Evolutionary conservation across 2,113 vertebrate species (phyloP).

Genomic region (Cololabis saira): DNA sequence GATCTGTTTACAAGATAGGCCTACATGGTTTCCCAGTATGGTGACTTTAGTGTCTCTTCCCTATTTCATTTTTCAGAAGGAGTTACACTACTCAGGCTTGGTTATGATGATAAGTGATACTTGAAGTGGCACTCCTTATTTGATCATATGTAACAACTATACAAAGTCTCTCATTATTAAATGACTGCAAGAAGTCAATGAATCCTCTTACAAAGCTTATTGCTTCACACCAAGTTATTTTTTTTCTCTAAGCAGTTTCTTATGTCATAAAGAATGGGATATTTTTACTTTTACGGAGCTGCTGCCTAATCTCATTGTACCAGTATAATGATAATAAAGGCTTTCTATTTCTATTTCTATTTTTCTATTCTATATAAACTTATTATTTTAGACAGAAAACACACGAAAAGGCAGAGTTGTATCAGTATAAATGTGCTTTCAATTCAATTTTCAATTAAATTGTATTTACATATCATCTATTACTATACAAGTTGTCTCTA

Average conservation of each 20-base stretch:
- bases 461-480: too few species aligned
- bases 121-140: constrained; percentile 16
- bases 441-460: too few species aligned
- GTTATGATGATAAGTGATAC: constrained; percentile 40
- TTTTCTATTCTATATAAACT: too few species aligned
- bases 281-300: too few species aligned
- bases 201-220: neutral
- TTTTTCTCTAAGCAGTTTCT: constrained; percentile 11
- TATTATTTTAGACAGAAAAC: too few species aligned
- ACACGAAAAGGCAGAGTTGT: too few species aligned
- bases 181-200: constrained; percentile 19
- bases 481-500: too few species aligned
- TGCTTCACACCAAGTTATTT: constrained; percentile 11
- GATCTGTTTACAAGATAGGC: constrained; percentile 6
- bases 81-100: neutral
- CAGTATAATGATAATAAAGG: too few species aligned
- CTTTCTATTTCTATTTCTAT: too few species aligned
- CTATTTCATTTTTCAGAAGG: constrained; percentile 3
- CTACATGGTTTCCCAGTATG: neutral
- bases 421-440: neutral
- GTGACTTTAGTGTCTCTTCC: constrained; percentile 33
- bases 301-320: too few species aligned
- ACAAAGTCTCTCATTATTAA: constrained; percentile 14
- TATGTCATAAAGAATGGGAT: too few species aligned
- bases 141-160: constrained; percentile 15